These are phyloP conservation scores for Anas georgica DNA, from an alignment of 2,797 vertebrate genomes.

Conservation along the genomic window DNA sequence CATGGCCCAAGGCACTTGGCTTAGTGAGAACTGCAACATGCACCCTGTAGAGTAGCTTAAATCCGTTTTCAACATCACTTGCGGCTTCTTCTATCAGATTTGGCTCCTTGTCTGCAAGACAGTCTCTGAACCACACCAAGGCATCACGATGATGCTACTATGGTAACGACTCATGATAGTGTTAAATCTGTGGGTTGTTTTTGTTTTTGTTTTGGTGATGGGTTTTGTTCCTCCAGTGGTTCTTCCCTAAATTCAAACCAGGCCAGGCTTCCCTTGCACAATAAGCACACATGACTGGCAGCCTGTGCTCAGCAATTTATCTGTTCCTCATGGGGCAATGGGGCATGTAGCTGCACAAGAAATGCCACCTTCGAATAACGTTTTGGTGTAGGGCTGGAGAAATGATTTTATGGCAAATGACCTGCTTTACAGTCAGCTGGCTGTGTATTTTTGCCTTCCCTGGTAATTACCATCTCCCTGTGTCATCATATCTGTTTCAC, in stretches of 20 bases:
- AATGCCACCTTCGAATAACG: neutral
- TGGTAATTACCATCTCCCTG: neutral
- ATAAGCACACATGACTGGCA: neutral
- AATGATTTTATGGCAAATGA: neutral
- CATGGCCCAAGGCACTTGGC: rapidly evolving
- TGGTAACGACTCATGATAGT: neutral
- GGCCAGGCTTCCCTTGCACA: neutral
- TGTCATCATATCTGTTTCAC: neutral
- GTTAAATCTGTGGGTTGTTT: neutral
- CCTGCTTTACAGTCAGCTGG: neutral
- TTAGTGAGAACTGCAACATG: neutral
- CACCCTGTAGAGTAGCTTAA: neutral
- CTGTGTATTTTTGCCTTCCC: neutral
- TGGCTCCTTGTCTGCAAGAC: neutral
- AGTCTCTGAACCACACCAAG: neutral
- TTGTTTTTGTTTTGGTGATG: neutral
- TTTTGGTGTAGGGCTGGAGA: neutral
- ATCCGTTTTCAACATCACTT: neutral
- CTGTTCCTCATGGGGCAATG: neutral
- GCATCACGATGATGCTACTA: neutral
- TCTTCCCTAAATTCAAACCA: neutral
- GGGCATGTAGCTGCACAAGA: neutral
- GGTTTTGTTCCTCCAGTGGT: neutral
- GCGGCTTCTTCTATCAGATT: neutral
- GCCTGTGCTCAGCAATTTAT: neutral